These are phyloP conservation scores for Oxycera nigricornis DNA, from an alignment of 2,888 invertebrate species.

Conservation along the genomic window DNA sequence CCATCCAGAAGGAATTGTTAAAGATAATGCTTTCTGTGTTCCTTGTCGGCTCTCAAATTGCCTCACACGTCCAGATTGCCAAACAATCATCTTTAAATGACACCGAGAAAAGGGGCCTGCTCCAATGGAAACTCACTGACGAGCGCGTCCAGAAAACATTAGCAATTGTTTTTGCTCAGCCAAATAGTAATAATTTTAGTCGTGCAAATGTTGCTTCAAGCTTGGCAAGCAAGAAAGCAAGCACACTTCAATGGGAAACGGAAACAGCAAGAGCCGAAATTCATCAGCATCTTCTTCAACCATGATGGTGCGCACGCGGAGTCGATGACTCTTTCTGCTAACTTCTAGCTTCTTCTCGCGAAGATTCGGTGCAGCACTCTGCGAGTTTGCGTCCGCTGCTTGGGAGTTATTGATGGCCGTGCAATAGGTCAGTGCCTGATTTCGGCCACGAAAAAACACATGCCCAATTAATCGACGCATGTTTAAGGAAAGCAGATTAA, in stretches of 20 bases:
- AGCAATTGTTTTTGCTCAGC: constrained; percentile 3
- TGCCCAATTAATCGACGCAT: neutral
- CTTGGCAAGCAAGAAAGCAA: constrained; percentile 7
- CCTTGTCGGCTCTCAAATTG: neutral
- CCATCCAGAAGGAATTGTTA: neutral
- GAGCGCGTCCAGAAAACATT: neutral
- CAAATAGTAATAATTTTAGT: constrained; percentile 11
- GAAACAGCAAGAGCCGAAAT: neutral
- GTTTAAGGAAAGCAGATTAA: neutral
- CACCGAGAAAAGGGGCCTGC: neutral
- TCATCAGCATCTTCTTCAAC: neutral
- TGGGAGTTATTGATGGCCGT: too few species aligned
- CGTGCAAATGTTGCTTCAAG: neutral
- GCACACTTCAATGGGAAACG: neutral
- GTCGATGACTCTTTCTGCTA: constrained; percentile 1
- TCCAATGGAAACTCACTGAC: neutral
- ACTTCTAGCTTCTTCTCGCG: too few species aligned
- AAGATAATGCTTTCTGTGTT: constrained; percentile 10
- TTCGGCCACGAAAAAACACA: neutral
- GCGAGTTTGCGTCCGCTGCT: neutral
- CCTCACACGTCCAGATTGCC: neutral
- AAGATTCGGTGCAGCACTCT: neutral
- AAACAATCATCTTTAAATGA: neutral
- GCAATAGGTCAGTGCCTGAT: neutral
- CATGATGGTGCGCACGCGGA: neutral